Evolutionary conservation across 2,113 vertebrate genomes (phyloP).

Genomic region (Bubo blakistoni): DNA sequence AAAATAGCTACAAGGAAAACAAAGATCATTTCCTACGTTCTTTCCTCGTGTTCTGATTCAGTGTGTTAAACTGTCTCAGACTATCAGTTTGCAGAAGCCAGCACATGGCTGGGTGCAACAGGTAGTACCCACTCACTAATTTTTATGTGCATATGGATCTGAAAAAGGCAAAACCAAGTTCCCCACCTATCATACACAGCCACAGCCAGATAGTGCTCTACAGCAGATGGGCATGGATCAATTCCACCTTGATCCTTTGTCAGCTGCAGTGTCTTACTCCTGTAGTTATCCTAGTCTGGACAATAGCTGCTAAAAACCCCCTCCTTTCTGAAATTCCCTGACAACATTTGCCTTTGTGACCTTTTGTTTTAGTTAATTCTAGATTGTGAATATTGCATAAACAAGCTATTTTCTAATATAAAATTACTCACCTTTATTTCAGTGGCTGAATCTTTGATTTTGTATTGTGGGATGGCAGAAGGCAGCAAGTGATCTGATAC

Average conservation of each 20-base stretch:
- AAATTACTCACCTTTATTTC: constrained; percentile 30
- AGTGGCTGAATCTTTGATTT: neutral
- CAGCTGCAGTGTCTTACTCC: neutral
- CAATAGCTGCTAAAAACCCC: neutral
- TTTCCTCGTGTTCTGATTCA: neutral
- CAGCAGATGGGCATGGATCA: neutral
- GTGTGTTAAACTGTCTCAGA: neutral
- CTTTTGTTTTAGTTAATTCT: neutral
- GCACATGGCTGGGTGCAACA: neutral
- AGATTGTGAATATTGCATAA: neutral
- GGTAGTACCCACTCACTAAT: neutral
- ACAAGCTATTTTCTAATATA: constrained; percentile 4
- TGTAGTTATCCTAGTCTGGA: neutral
- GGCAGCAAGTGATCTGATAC: neutral
- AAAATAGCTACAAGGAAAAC: neutral
- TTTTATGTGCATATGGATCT: neutral
- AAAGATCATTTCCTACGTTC: neutral
- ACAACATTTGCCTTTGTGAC: neutral
- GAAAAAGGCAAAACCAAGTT: neutral
- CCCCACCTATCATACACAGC: neutral
- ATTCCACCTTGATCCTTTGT: neutral
- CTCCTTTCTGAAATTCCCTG: neutral
- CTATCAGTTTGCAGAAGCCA: neutral
- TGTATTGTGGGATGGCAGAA: neutral
- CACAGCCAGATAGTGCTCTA: neutral